Evolutionary conservation across 2,113 vertebrate genomes (phyloP).

Genomic region (Colaptes auratus): DNA sequence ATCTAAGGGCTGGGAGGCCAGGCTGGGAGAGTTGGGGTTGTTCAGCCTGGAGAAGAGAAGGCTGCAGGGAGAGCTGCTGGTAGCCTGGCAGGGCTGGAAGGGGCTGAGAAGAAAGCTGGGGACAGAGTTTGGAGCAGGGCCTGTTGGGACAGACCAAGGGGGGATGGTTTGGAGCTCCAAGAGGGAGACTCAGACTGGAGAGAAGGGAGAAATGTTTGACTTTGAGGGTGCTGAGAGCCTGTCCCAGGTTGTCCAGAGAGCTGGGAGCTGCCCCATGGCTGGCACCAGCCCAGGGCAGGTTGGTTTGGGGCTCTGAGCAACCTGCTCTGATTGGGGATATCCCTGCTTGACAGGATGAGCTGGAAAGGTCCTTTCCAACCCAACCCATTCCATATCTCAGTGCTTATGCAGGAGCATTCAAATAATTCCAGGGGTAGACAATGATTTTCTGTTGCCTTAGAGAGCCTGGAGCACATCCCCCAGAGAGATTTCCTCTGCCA

Average conservation of each 20-base stretch:
- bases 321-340: no score
- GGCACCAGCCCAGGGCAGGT: background rate
- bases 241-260: background rate
- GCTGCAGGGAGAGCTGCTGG: background rate
- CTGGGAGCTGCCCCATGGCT: background rate
- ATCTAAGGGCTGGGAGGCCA: background rate
- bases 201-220: background rate
- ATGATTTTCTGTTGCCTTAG: background rate
- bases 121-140: background rate
- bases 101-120: background rate
- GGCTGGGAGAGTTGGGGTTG: background rate
- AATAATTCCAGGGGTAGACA: background rate
- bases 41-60: background rate
- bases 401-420: background rate
- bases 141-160: background rate
- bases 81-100: background rate
- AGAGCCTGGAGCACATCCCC: background rate
- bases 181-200: background rate
- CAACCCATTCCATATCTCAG: background rate
- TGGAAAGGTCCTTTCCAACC: background rate
- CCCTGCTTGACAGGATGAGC: background rate
- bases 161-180: background rate
- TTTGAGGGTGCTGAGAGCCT: background rate
- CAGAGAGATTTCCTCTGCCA: rapidly evolving
- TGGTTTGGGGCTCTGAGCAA: background rate